Evolutionary conservation across 2,113 vertebrate species (phyloP).

Genomic region (Pao palembangensis): DNA sequence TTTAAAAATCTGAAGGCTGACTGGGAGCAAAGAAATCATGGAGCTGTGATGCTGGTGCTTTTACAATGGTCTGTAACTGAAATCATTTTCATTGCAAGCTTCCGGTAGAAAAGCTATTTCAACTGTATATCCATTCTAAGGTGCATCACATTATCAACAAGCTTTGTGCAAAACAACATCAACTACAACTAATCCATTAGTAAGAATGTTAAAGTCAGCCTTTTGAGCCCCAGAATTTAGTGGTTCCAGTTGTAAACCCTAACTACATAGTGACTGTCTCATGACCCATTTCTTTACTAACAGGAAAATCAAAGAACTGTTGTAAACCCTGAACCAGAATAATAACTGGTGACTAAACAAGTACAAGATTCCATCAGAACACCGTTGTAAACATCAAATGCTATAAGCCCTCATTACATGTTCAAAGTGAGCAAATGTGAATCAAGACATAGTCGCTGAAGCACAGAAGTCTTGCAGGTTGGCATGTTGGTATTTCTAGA

Average conservation of each 20-base stretch:
- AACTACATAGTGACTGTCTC: slow-evolving; percentile 2
- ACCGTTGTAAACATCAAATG: no score
- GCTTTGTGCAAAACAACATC: no score
- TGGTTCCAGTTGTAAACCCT: slow-evolving; percentile 2
- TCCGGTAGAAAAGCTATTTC: no score
- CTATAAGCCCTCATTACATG: slow-evolving; percentile 1
- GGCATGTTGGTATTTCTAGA: neutral
- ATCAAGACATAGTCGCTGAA: slow-evolving; percentile 16
- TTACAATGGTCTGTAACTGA: neutral
- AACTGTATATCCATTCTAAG: no score
- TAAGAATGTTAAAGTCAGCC: slow-evolving; percentile 16
- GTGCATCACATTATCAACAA: no score
- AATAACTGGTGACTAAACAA: neutral
- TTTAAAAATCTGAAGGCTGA: slow-evolving; percentile 1
- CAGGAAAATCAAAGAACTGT: slow-evolving; percentile 1
- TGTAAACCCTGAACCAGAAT: slow-evolving; percentile 5
- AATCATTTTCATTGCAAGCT: neutral
- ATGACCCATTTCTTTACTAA: slow-evolving; percentile 16
- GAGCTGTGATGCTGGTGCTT: neutral
- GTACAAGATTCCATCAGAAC: neutral
- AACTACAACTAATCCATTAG: neutral
- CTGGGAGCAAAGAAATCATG: neutral
- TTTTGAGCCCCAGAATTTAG: slow-evolving; percentile 24
- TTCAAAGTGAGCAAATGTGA: slow-evolving; percentile 12
- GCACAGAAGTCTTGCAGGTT: neutral